Percentiles rank a stretch among this genome's conserved stretches.
These are phyloP conservation scores for Spheniscus humboldti DNA, from an alignment of 2,797 vertebrate species.

Conservation along the genomic window DNA sequence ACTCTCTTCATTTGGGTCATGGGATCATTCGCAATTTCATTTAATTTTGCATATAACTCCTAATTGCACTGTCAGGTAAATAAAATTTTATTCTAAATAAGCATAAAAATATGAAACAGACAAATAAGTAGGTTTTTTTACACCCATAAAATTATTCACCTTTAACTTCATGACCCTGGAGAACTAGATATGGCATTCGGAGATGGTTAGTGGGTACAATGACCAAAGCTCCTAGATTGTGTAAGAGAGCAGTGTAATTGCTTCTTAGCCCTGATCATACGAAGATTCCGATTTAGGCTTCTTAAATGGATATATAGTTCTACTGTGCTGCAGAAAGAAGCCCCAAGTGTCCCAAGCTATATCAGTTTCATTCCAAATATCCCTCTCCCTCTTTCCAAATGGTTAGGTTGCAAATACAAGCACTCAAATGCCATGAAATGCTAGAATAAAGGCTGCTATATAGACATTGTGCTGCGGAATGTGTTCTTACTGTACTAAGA, in stretches of 20 bases:
- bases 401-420: background rate
- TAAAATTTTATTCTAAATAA: background rate
- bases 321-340: background rate
- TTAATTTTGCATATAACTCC: background rate
- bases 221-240: background rate
- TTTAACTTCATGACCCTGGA: background rate
- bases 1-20: background rate
- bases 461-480: fast-evolving
- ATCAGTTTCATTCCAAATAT: background rate
- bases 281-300: background rate
- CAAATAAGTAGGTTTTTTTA: background rate
- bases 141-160: background rate
- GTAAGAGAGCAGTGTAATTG: background rate
- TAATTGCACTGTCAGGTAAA: background rate
- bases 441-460: background rate
- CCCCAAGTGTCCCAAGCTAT: background rate
- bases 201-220: background rate
- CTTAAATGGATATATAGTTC: background rate
- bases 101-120: background rate
- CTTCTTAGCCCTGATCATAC: background rate
- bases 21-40: background rate
- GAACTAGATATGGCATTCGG: background rate
- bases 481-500: background rate
- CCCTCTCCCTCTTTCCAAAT: background rate
- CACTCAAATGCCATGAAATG: background rate